Evolutionary conservation across 2,888 invertebrate genomes (phyloP).

Genomic region (Dynastes tityus): DNA sequence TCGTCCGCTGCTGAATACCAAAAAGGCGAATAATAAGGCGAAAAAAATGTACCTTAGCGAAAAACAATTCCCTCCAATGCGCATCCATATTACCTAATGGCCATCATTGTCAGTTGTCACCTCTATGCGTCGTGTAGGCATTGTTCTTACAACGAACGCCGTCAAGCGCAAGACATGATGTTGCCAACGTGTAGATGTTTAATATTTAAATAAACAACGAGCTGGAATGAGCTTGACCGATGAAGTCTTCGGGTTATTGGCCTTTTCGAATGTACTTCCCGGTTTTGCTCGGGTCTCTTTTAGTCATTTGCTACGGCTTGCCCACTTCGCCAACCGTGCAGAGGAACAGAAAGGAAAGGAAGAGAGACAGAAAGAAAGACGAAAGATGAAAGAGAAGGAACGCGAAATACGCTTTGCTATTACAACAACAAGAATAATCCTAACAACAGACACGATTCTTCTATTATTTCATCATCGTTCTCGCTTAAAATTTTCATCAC

Average conservation of each 20-base stretch:
- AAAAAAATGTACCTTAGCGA: neutral
- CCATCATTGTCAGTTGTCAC: neutral
- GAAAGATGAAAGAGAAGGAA: neutral
- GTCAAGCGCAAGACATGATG: slow-evolving; percentile 33
- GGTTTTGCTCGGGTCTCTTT: slow-evolving; percentile 61
- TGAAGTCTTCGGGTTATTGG: slow-evolving; percentile 64
- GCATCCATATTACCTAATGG: neutral
- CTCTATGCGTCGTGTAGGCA: neutral
- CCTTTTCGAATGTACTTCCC: slow-evolving; percentile 64
- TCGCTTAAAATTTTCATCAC: slow-evolving; percentile 11
- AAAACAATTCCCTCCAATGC: neutral
- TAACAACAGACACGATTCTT: slow-evolving; percentile 5
- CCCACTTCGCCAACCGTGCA: slow-evolving; percentile 63
- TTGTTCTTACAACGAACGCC: slow-evolving; percentile 32
- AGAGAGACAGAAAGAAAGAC: neutral
- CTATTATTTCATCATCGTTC: slow-evolving; percentile 22
- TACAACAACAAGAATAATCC: neutral
- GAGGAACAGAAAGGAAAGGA: slow-evolving; percentile 1
- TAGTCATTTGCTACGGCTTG: slow-evolving; percentile 64
- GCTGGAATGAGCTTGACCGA: slow-evolving; percentile 63
- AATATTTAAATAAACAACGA: slow-evolving; percentile 55
- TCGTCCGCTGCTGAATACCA: neutral
- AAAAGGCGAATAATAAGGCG: neutral
- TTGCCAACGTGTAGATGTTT: slow-evolving; percentile 51
- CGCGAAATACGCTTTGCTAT: slow-evolving; percentile 4